These are phyloP conservation scores for Merodon equestris DNA, from an alignment of 2,888 invertebrate species.

Conservation along the genomic window DNA sequence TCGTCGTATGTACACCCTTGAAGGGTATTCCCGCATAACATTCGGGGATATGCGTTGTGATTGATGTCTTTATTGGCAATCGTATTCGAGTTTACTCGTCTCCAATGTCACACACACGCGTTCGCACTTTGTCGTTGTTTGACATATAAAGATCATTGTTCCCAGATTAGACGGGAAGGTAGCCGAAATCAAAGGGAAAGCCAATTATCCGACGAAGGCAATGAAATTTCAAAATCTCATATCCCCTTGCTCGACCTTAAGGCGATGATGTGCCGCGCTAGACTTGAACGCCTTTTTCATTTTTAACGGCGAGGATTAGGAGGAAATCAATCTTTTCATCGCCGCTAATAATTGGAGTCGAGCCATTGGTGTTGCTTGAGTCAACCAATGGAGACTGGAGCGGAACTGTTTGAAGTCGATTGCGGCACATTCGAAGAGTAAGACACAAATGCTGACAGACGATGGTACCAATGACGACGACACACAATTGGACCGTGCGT, in stretches of 20 bases:
- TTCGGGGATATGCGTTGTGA: constrained; percentile 28
- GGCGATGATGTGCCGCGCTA: no score
- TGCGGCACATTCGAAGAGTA: constrained; percentile 43
- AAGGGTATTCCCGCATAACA: constrained; percentile 58
- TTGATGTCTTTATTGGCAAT: constrained; percentile 61
- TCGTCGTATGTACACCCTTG: constrained; percentile 31
- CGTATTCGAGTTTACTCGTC: neutral
- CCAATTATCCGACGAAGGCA: constrained; percentile 26
- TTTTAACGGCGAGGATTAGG: neutral
- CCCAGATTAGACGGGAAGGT: constrained; percentile 3
- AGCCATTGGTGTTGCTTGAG: constrained; percentile 42
- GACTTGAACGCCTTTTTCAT: constrained; percentile 5
- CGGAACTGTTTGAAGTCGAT: constrained; percentile 48
- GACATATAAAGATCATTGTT: constrained; percentile 52
- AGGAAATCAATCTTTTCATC: constrained; percentile 27
- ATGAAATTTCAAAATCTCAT: constrained; percentile 52
- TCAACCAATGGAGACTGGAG: constrained; percentile 23
- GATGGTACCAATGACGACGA: constrained; percentile 18
- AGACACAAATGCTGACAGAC: constrained; percentile 52
- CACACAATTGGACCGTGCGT: constrained; percentile 28
- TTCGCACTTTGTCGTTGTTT: constrained; percentile 1
- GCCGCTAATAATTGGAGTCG: constrained; percentile 5
- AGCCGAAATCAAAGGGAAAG: constrained; percentile 30
- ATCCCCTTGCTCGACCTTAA: no score
- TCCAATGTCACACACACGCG: constrained; percentile 17